Evolutionary conservation across 2,797 vertebrate species (phyloP).

Genomic region (Thunnus albacares): DNA sequence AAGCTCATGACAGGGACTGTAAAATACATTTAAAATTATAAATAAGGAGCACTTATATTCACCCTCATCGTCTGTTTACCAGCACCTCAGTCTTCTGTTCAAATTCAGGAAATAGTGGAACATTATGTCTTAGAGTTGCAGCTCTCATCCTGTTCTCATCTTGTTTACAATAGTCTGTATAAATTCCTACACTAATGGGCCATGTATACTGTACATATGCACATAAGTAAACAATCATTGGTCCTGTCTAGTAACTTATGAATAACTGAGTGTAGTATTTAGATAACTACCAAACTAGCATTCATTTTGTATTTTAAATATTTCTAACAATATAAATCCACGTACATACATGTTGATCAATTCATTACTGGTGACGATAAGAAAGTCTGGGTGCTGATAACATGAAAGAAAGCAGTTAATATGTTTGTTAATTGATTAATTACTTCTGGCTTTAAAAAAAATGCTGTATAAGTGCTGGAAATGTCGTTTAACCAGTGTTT

Average conservation of each 20-base stretch:
- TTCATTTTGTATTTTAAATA: constrained; percentile 20
- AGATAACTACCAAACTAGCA: neutral
- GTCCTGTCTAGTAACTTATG: constrained; percentile 22
- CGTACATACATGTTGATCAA: constrained; percentile 19
- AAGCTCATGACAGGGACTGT: constrained; percentile 9
- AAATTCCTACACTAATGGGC: neutral
- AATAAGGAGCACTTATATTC: neutral
- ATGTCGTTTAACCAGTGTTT: constrained; percentile 61
- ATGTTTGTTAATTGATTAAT: constrained; percentile 23
- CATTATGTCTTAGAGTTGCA: neutral
- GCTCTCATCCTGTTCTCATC: neutral
- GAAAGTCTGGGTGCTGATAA: constrained; percentile 37
- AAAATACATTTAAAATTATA: constrained; percentile 21
- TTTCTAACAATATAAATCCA: neutral
- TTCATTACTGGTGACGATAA: constrained; percentile 13
- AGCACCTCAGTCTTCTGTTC: constrained; percentile 16
- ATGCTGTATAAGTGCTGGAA: constrained; percentile 39
- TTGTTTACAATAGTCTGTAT: constrained; percentile 9
- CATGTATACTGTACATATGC: constrained; percentile 4
- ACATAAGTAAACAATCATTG: neutral
- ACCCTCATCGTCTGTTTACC: constrained; percentile 4
- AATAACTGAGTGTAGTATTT: constrained; percentile 19
- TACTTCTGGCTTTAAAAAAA: constrained; percentile 51
- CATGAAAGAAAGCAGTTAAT: constrained; percentile 17
- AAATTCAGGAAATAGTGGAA: constrained; percentile 29